Conservation (phyloP, 2,888 invertebrate genomes). For the Bruchidius siliquastri region DNA sequence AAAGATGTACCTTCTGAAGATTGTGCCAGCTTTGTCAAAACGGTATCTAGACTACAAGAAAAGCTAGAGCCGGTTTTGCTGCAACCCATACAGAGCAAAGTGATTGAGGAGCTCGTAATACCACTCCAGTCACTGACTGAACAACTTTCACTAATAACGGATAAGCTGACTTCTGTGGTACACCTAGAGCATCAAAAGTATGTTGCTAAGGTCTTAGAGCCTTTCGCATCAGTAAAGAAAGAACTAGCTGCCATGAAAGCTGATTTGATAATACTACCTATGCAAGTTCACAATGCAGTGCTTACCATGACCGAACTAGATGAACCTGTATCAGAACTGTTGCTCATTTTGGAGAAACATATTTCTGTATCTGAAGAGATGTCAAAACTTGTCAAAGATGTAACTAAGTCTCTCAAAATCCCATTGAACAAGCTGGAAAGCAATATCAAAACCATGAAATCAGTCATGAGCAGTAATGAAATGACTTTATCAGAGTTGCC, state of each 20-base stretch:
- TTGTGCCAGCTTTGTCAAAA: conserved; percentile 5
- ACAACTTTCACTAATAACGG: background rate
- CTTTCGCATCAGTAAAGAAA: conserved; percentile 9
- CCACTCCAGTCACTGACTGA: conserved; percentile 13
- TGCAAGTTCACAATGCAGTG: conserved; percentile 10
- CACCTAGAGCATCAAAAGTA: conserved; percentile 7
- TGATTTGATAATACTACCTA: conserved; percentile 7
- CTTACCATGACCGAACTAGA: conserved; percentile 7
- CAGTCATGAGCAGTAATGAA: conserved; percentile 21
- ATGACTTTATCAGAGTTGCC: conserved; percentile 24
- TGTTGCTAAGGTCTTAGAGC: conserved; percentile 9
- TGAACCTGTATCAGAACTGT: conserved; percentile 9
- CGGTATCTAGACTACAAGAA: conserved; percentile 13
- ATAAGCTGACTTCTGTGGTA: background rate
- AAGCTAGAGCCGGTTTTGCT: conserved; percentile 16
- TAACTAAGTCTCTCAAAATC: background rate
- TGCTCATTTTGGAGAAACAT: conserved; percentile 1
- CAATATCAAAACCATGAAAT: conserved; percentile 21
- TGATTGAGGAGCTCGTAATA: conserved; percentile 17
- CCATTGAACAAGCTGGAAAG: conserved; percentile 1
- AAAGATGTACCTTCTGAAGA: background rate
- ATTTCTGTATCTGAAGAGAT: background rate
- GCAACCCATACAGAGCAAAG: conserved; percentile 16
- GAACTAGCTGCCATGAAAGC: conserved; percentile 13
- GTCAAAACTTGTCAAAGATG: conserved; percentile 6